Evolutionary conservation across 2,888 invertebrate genomes (phyloP).

Genomic region (Entomobrya multifasciata): DNA sequence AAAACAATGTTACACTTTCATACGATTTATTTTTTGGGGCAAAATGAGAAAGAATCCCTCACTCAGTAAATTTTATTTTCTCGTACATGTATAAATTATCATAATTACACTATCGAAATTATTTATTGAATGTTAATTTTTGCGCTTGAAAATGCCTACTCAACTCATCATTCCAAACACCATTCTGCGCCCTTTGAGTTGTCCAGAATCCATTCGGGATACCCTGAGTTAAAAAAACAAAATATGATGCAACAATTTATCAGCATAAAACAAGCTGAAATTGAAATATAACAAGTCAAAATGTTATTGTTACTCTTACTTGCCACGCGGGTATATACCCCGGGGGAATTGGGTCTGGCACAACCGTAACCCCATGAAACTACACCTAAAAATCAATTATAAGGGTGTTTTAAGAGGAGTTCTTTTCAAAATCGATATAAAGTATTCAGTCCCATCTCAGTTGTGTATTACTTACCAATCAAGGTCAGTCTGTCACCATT

Average conservation of each 20-base stretch:
- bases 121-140: no score
- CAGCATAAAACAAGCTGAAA: no score
- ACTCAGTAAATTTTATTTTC: no score
- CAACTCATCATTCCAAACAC: slow-evolving; percentile 56
- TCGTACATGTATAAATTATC: no score
- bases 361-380: slow-evolving; percentile 71
- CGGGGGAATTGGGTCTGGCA: slow-evolving; percentile 68
- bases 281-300: not conserved
- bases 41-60: no score
- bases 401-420: not conserved
- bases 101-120: no score
- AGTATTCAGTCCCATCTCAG: no score
- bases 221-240: slow-evolving; percentile 43
- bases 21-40: no score
- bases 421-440: no score
- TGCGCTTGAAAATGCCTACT: no score
- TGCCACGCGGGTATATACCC: slow-evolving; percentile 73
- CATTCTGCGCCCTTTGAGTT: slow-evolving; percentile 75
- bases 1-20: not conserved
- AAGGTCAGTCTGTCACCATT: slow-evolving; percentile 77
- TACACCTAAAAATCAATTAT: slow-evolving; percentile 23
- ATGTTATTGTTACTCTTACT: slow-evolving; percentile 33
- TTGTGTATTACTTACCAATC: slow-evolving; percentile 70
- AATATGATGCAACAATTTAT: not conserved
- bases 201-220: slow-evolving; percentile 76